A percentile compares a stretch with the other conserved stretches of the same genome.
These are phyloP conservation scores for Trichopoda pennipes DNA, from an alignment of 2,888 invertebrate species.

Conservation along the genomic window DNA sequence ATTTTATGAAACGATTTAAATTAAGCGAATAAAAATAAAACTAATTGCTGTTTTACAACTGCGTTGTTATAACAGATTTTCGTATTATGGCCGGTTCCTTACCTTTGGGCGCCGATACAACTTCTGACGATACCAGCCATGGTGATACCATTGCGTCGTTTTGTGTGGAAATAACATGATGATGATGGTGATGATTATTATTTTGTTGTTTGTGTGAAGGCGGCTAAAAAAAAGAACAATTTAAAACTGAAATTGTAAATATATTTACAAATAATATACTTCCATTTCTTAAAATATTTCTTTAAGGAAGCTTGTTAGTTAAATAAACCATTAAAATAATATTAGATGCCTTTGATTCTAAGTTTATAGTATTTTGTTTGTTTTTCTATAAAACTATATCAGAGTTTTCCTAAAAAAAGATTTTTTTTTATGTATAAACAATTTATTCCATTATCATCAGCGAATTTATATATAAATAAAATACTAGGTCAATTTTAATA, in stretches of 20 bases:
- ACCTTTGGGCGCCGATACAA: conserved; percentile 85
- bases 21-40: conserved; percentile 29
- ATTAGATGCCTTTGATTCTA: no score
- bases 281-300: no score
- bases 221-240: conserved; percentile 47
- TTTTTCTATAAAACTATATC: no score
- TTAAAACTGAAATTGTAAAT: not conserved
- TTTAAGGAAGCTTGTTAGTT: no score
- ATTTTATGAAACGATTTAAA: conserved; percentile 33
- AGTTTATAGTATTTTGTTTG: no score
- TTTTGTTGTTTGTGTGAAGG: conserved; percentile 79
- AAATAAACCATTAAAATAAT: no score
- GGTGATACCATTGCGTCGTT: conserved; percentile 87
- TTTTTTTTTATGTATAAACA: no score
- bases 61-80: conserved; percentile 93
- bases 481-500: no score
- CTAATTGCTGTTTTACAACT: conserved; percentile 82
- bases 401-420: no score
- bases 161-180: conserved; percentile 81
- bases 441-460: no score
- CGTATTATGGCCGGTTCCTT: conserved; percentile 88
- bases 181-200: conserved; percentile 82
- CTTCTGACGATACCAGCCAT: conserved; percentile 90
- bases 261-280: no score
- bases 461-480: no score